Evolutionary conservation across 2,888 invertebrate genomes (phyloP), one percentile per base, ranked within the genome.

Genomic region (Cataglyphis livida): DNA sequence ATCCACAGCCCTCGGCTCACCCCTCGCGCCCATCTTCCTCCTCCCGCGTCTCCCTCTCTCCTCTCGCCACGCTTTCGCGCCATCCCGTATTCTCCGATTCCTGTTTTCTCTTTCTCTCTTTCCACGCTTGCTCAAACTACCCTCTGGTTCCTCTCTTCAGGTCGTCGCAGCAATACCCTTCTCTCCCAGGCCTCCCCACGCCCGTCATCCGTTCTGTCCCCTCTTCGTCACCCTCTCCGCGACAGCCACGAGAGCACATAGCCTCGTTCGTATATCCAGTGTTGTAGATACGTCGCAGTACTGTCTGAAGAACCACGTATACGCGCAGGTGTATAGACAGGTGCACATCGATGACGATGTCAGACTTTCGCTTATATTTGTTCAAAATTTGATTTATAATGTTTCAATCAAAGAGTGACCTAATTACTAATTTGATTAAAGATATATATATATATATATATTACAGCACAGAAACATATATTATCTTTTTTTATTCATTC

Each of bases 201-300:
- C 85, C 84, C 70, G 66, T 85, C 83, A 84, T 83, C 83, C 85
- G 64, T 87, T 81, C 83, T 73, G 84, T 79, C 76, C 83, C 75
- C 82, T 51, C 48, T 87, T 81, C 86, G 82, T 84, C 89, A 83
- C 76, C 84, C 87, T 84, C 88, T 75, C 89, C 81, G 65, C 70
- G 74, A 79, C 71, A 79, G 59, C 71, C 79, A 21, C 81, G 59
- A 76, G 62, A 82, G 86, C 88, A 84, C 84, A 83, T 84, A 85
- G 86, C 86, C 91, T 90, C 89, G 87, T 90, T 91, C 92, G 91
- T 92, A 92, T 91, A 94, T 93, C 93, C 93, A 93, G 93, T 93
- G 93, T 93, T 92, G 92, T 90, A 93, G 93, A 93, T 93, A 92
- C 89, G 91, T 89, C 88, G 88, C 85, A 86, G 90, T 89, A 88